These are phyloP conservation scores for Orientallactaga bullata DNA, from an alignment of 2,113 vertebrate genomes.

Conservation along the genomic window DNA sequence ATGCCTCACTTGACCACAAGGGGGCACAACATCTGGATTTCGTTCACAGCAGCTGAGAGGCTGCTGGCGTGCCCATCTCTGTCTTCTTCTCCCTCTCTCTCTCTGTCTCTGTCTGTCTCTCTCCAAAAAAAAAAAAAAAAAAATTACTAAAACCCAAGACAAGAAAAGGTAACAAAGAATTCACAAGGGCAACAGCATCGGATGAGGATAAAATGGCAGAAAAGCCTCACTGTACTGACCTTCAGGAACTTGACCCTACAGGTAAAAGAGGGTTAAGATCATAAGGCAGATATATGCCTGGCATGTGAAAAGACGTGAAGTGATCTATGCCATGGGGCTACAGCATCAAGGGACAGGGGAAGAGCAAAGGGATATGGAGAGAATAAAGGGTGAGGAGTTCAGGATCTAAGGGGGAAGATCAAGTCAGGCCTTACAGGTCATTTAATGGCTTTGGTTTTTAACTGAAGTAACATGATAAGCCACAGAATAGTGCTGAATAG, in stretches of 20 bases:
- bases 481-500: background rate
- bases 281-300: background rate
- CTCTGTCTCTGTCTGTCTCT: too few species aligned
- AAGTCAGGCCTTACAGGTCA: background rate
- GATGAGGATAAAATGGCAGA: background rate
- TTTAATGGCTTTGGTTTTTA: background rate
- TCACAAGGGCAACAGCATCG: background rate
- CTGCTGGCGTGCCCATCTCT: too few species aligned
- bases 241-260: background rate
- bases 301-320: rapidly evolving
- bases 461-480: background rate
- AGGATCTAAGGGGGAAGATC: background rate
- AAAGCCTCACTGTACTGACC: background rate
- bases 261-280: background rate
- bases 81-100: too few species aligned
- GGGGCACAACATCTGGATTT: too few species aligned
- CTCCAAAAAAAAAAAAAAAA: too few species aligned
- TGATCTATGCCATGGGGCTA: background rate
- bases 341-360: too few species aligned
- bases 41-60: too few species aligned
- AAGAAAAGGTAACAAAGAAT: background rate
- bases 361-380: background rate
- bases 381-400: background rate
- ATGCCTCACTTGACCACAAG: too few species aligned
- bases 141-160: background rate